Evolutionary conservation across 2,797 vertebrate genomes (phyloP), one percentile per base, ranked within the genome.

Genomic region (Phrynocephalus vlangalii): DNA sequence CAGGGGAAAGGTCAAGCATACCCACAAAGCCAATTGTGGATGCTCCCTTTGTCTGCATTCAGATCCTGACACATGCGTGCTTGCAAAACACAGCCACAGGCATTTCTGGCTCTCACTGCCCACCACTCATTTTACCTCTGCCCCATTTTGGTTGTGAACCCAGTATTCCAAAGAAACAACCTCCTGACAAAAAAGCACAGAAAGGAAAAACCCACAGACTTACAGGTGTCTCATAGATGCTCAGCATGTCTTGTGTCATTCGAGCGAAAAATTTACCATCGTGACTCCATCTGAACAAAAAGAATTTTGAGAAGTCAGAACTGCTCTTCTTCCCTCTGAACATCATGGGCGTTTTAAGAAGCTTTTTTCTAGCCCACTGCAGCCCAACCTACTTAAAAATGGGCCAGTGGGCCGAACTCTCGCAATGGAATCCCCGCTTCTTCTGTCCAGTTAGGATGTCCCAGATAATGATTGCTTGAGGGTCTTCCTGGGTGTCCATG

Each of bases 401-500:
- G 80, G 99, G 99, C 99, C 99, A 99, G 89, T 99, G 99, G 85
- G 99, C 99, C 5, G 99, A 99, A 91, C 98, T 99, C 94, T 99
- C 99, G 88, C 99, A 99, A 93, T 99, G 99, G 94, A 99, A 99
- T 16, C 99, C 99, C 97, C 99, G 96, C 95, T 99, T 99, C 97
- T 99, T 99, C 92, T 99, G 98, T 87, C 99, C 99, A 0, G 98
- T 99, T 78, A 99, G 97, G 91, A 98, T 98, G 96, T 99, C 99
- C 99, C 99, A 99, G 95, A 99, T 99, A 94, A 99, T 99, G 95
- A 99, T 99, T 84, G 98, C 99, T 95, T 99, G 99, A 70, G 99
- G 99, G 91, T 99, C 99, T 88, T 99, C 99, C 94, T 99, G 98
- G 0, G 98, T 99, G 96, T 99, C 99, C 98, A 99, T 98, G 82